These are phyloP conservation scores for Pangasius macronema DNA, from an alignment of 2,797 vertebrate genomes.

Conservation along the genomic window DNA sequence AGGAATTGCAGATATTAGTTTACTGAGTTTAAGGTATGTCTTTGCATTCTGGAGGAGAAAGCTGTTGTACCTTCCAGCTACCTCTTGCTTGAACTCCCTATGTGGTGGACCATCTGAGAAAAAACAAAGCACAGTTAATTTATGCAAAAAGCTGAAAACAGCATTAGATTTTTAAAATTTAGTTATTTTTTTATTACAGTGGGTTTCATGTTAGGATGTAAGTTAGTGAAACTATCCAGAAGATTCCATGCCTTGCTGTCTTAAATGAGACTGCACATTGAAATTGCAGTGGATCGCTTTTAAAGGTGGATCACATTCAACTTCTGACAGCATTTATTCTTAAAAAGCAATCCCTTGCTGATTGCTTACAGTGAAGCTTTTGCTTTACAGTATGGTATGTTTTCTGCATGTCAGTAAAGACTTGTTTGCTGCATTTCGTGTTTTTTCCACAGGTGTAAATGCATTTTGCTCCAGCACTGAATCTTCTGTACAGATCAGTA, in stretches of 20 bases:
- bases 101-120: slow-evolving; percentile 67
- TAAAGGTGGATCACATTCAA: not conserved
- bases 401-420: not conserved
- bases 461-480: not conserved
- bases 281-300: not conserved
- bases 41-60: not conserved
- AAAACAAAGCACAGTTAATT: not conserved
- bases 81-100: slow-evolving; percentile 65
- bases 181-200: not conserved
- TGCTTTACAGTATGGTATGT: not conserved
- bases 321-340: not conserved
- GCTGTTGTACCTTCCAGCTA: slow-evolving; percentile 65
- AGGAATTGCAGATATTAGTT: not conserved
- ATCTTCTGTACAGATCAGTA: not conserved
- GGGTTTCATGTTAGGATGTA: not conserved
- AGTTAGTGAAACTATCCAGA: not conserved
- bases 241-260: not conserved
- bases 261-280: not conserved
- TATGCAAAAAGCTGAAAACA: not conserved
- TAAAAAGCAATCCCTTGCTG: not conserved
- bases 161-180: not conserved
- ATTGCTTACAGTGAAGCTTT: not conserved
- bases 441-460: not conserved
- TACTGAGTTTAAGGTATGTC: not conserved
- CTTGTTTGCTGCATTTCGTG: not conserved